These are phyloP conservation scores for Ophioderma brevispina DNA, from an alignment of 35 echinoderm and acorn worm species.

Conservation along the genomic window DNA sequence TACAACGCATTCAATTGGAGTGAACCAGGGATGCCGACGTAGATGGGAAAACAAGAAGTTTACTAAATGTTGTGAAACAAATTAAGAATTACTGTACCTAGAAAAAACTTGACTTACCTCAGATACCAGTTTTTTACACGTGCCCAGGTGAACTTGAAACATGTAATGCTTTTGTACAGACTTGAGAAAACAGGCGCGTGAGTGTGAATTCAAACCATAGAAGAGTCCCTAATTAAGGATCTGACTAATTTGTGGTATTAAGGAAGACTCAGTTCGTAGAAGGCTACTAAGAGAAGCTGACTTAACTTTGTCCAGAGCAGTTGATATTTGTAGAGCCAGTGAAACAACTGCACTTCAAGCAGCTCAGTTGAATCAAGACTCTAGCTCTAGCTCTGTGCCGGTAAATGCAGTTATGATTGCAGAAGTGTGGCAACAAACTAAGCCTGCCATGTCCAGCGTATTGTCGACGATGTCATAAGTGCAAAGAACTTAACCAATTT, in stretches of 20 bases:
- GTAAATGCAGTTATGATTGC: neutral
- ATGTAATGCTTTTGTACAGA: no score
- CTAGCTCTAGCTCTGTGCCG: no score
- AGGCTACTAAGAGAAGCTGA: slow-evolving; percentile 40
- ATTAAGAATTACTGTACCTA: neutral
- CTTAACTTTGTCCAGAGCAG: slow-evolving; percentile 43
- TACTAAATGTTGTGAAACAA: neutral
- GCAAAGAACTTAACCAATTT: neutral
- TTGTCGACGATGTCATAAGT: neutral
- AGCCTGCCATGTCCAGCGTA: neutral
- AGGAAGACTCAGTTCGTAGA: slow-evolving; percentile 33
- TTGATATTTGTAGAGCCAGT: slow-evolving; percentile 8
- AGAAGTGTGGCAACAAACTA: neutral
- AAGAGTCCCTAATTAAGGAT: no score
- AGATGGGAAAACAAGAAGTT: neutral
- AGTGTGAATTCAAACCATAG: no score
- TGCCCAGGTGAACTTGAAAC: no score
- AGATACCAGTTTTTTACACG: neutral
- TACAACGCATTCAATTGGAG: neutral
- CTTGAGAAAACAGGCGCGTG: no score
- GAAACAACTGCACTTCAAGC: neutral
- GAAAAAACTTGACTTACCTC: neutral
- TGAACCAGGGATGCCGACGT: neutral
- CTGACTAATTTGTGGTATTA: slow-evolving; percentile 57
- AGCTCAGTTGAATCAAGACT: neutral